A percentile compares a stretch with the other conserved stretches of the same genome.
Evolutionary conservation across 2,797 vertebrate genomes (phyloP).

Genomic region (Ctenosaura bakeri): DNA sequence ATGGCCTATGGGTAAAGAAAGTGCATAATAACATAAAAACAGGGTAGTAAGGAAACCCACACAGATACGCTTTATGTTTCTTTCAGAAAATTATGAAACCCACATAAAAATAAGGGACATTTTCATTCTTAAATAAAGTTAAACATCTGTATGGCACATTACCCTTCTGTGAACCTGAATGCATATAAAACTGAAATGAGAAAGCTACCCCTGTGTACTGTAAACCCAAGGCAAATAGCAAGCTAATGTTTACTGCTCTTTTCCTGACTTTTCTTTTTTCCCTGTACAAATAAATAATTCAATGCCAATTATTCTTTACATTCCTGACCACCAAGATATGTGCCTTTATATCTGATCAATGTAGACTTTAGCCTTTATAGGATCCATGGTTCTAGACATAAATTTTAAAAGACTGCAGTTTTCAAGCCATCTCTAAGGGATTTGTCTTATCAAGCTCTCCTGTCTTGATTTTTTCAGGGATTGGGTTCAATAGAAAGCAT

Average conservation of each 20-base stretch:
- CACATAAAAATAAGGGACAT: constrained; percentile 17
- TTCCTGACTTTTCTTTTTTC: constrained; percentile 30
- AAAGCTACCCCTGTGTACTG: not conserved
- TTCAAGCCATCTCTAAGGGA: not conserved
- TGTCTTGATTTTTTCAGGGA: constrained; percentile 20
- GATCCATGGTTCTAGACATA: not conserved
- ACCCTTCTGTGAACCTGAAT: constrained; percentile 15
- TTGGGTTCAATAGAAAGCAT: too few relatives aligned
- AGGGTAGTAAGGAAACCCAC: not conserved
- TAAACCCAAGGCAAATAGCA: constrained; percentile 42
- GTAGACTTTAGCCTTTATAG: constrained; percentile 1
- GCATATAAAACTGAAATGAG: constrained; percentile 45
- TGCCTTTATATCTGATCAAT: not conserved
- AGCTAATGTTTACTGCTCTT: constrained; percentile 31
- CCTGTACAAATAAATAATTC: constrained; percentile 29
- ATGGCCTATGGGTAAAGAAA: not conserved
- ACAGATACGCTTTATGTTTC: constrained; percentile 2
- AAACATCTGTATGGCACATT: not conserved
- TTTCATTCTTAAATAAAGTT: not conserved
- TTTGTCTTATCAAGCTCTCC: constrained; percentile 3
- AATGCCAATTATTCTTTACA: constrained; percentile 21
- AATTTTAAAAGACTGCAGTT: not conserved
- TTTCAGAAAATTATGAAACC: constrained; percentile 39
- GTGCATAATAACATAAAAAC: not conserved
- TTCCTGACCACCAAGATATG: not conserved